These are phyloP conservation scores for Eurytoma adleriae DNA, from an alignment of 2,888 invertebrate genomes.

Conservation along the genomic window DNA sequence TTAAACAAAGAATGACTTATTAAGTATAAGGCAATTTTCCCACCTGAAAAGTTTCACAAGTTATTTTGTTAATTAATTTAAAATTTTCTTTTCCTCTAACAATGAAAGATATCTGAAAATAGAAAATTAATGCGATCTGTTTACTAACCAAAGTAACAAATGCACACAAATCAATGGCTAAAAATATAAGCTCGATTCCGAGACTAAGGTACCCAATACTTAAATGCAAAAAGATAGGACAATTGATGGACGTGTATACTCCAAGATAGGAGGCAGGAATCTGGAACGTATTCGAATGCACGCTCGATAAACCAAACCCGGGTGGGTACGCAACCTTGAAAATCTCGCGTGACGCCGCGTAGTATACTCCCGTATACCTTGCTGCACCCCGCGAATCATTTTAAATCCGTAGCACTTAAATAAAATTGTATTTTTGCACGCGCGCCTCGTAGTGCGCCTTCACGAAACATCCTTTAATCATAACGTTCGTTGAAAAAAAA, in stretches of 20 bases:
- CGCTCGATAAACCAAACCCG: conserved; percentile 39
- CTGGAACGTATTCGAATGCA: conserved; percentile 28
- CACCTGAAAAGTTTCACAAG: too few relatives aligned
- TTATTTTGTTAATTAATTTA: too few relatives aligned
- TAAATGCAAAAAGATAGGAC: not conserved
- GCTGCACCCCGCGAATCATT: conserved; percentile 24
- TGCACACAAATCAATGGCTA: too few relatives aligned
- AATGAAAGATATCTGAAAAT: too few relatives aligned
- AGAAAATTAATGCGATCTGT: too few relatives aligned
- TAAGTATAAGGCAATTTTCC: too few relatives aligned
- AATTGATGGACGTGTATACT: conserved; percentile 9
- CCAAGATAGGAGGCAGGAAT: conserved; percentile 32
- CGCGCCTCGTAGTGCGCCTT: not conserved
- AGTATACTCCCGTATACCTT: conserved; percentile 24
- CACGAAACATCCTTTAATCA: conserved; percentile 5
- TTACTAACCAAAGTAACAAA: too few relatives aligned
- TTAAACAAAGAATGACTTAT: too few relatives aligned
- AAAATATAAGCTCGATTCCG: not conserved
- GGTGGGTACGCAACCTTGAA: conserved; percentile 37
- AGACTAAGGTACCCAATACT: not conserved
- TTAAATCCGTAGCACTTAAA: conserved; percentile 13
- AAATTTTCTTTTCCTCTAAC: too few relatives aligned
- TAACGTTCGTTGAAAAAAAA: not conserved
- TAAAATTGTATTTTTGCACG: conserved; percentile 25
- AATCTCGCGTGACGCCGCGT: conserved; percentile 48